phyloP scores from a whole-genome alignment of 2,797 vertebrate species.

The Gadopsis bispinosus region DNA sequence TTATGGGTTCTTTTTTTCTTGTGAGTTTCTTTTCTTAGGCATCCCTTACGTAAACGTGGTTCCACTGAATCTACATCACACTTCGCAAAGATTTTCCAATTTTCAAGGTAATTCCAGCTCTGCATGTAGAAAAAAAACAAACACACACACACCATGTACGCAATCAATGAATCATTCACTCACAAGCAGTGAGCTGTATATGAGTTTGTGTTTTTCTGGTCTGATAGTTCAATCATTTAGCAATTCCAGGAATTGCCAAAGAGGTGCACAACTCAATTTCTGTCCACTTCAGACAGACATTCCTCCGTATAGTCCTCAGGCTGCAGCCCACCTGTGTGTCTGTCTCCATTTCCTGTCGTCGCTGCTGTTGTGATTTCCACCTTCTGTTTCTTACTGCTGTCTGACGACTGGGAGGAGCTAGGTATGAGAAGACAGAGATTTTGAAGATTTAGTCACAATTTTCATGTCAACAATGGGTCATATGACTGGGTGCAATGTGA shows the following conservation, averaged over 20 bases:
- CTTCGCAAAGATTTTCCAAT: not conserved
- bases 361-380: conserved; percentile 79
- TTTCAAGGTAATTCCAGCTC: not conserved
- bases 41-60: not conserved
- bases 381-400: conserved; percentile 93
- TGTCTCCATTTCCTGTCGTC: conserved; percentile 78
- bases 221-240: not conserved
- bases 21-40: not conserved
- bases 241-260: conserved; percentile 1
- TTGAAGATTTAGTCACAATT: not conserved
- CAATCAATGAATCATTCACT: not conserved
- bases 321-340: conserved; percentile 88
- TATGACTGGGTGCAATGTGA: not conserved
- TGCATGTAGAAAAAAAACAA: not conserved
- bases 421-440: conserved; percentile 39
- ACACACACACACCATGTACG: not conserved
- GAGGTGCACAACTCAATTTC: not conserved
- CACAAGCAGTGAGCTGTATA: not conserved
- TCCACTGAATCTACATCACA: not conserved
- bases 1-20: not conserved
- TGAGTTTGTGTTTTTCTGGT: conserved; percentile 1
- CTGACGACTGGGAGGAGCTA: conserved; percentile 93
- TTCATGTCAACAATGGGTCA: not conserved
- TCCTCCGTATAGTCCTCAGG: conserved; percentile 4
- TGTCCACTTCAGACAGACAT: conserved; percentile 1